These are phyloP conservation scores for Oncorhynchus kisutch DNA, from an alignment of 2,113 vertebrate species.

Conservation along the genomic window DNA sequence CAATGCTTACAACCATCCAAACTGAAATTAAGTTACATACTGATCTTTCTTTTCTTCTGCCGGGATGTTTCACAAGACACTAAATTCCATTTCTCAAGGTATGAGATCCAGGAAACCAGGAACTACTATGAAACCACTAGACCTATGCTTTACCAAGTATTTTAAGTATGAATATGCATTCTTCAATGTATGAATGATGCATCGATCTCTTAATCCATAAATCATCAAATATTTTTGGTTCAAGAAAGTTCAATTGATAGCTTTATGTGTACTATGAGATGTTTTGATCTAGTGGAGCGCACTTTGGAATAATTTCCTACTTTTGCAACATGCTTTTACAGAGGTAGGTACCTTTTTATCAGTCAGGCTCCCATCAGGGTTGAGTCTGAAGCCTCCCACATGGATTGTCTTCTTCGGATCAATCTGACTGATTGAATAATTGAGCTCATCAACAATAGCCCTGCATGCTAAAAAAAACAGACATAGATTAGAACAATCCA, in stretches of 20 bases:
- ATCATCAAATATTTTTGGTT: neutral
- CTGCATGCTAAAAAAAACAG: constrained; percentile 70
- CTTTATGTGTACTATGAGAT: neutral
- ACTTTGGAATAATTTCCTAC: neutral
- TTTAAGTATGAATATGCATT: too few species aligned
- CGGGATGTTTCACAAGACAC: too few species aligned
- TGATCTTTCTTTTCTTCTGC: too few species aligned
- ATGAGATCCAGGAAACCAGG: too few species aligned
- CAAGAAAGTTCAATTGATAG: neutral
- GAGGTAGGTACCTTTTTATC: constrained; percentile 84
- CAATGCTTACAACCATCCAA: too few species aligned
- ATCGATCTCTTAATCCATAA: neutral
- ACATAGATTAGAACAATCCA: neutral
- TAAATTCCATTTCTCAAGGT: too few species aligned
- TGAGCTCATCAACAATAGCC: constrained; percentile 80
- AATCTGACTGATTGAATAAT: constrained; percentile 80
- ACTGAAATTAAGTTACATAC: too few species aligned
- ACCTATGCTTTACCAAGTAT: too few species aligned
- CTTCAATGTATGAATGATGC: neutral
- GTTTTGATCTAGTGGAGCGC: neutral
- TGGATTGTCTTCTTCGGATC: constrained; percentile 85
- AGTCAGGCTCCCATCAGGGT: constrained; percentile 82
- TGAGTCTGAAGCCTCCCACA: constrained; percentile 84
- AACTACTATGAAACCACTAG: too few species aligned
- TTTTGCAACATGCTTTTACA: constrained; percentile 4